Percentiles rank a stretch among this genome's conserved stretches.
Conservation (phyloP, 2,113 vertebrate genomes). For the Garra rufa region DNA sequence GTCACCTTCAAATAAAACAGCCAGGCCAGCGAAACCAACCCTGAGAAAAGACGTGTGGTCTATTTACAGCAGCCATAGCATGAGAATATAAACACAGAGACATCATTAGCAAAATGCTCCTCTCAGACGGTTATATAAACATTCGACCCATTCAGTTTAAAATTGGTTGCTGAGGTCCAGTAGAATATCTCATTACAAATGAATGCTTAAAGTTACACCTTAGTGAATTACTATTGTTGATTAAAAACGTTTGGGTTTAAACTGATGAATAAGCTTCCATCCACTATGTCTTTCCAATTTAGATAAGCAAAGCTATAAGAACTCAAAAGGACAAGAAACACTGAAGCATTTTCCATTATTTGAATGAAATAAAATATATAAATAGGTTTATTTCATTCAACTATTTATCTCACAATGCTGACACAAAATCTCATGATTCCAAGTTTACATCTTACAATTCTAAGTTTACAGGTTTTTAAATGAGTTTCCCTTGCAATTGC, state of each 20-base stretch:
- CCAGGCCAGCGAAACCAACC: not conserved
- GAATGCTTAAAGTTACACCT: not conserved
- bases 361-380: no score
- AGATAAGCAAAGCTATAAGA: not conserved
- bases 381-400: no score
- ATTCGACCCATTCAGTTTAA: not conserved
- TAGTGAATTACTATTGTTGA: not conserved
- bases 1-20: slow-evolving; percentile 39
- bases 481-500: no score
- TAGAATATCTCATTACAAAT: not conserved
- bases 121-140: not conserved
- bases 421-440: no score
- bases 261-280: not conserved
- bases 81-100: slow-evolving; percentile 16
- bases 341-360: no score
- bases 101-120: slow-evolving; percentile 15
- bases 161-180: not conserved
- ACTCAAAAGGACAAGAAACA: not conserved
- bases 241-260: not conserved
- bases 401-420: no score
- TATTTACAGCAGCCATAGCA: slow-evolving; percentile 8
- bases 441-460: no score
- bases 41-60: slow-evolving; percentile 19
- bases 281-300: not conserved
- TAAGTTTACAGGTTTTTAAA: no score